Evolutionary conservation across 2,113 vertebrate genomes (phyloP).

Genomic region (Jacana jacana): DNA sequence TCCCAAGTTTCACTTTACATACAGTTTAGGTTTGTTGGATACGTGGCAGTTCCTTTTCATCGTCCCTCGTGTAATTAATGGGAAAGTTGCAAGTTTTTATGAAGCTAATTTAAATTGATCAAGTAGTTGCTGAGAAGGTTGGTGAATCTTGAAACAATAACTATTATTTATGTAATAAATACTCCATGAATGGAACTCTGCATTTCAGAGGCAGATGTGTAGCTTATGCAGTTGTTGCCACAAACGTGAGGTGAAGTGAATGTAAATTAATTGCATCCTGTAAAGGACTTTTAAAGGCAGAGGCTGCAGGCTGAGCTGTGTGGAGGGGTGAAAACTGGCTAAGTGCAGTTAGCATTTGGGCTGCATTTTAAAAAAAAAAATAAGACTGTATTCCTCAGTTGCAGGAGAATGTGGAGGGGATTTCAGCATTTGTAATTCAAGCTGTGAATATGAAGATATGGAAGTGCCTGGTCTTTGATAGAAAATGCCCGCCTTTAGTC

Average conservation of each 20-base stretch:
- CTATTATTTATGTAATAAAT: background rate
- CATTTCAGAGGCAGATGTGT: background rate
- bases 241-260: background rate
- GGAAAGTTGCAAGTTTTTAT: background rate
- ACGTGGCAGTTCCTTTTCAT: background rate
- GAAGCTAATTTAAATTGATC: background rate
- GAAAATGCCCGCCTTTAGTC: background rate
- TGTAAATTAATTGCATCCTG: background rate
- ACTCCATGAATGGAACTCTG: background rate
- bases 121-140: background rate
- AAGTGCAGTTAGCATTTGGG: background rate
- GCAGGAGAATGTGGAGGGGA: background rate
- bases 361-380: background rate
- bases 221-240: background rate
- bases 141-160: background rate
- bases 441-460: background rate
- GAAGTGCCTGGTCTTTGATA: background rate
- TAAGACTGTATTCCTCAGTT: background rate
- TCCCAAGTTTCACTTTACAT: background rate
- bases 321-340: background rate
- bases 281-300: background rate
- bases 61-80: background rate
- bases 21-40: background rate
- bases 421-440: background rate
- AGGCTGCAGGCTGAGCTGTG: background rate